Evolutionary conservation across 2,113 vertebrate species (phyloP), one percentile per base, ranked within the genome.

Genomic region (Agelaius phoeniceus): DNA sequence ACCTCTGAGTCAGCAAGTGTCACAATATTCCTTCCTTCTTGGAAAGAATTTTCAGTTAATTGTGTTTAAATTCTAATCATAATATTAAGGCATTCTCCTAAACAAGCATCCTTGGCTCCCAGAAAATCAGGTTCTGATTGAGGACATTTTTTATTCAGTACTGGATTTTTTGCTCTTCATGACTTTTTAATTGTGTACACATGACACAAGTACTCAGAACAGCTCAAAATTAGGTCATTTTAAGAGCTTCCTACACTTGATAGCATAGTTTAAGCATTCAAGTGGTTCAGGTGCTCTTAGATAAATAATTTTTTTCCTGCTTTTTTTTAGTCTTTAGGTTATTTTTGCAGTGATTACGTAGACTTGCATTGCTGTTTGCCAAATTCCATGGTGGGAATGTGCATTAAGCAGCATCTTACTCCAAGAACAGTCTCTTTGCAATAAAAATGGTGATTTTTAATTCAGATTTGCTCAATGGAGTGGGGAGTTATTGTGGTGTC

Each of bases 251-350:
- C 51, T 77, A 2, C 16, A 26, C 18, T 74, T 77, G 28, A 20
- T 12, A 22, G 33, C 1, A 0, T 43, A 30, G 11, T 76, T 87
- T 2, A 69, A 28, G 43, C 0, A 0, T 57, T 85, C 24, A 57
- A 30, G 41, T 23, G 13, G 9, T 41, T 87, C 57, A 59, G 59
- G 15, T 80, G 59, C 63, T 73, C 33, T 58, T 33, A 81, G 28
- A 37, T 80, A 24, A 88, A 66, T 63, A 5, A 8, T 19, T 4
- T 2, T 28, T 84, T 33, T 19, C 2, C 22, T 58, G 5, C 4
- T 4, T 52, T 14, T 22, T 85, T 66, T 71, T 8, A 3, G 31
- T 41, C 5, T 78, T 51, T 11, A 44, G 46, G 5, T 59, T 87
- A 31, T 82, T 94, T 84, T 75, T 78, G 30, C 43, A 78, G 49